Percentiles rank a stretch among this genome's conserved stretches.
These are phyloP conservation scores for Dryas iulia DNA, from an alignment of 1,140 invertebrate species.

Conservation along the genomic window DNA sequence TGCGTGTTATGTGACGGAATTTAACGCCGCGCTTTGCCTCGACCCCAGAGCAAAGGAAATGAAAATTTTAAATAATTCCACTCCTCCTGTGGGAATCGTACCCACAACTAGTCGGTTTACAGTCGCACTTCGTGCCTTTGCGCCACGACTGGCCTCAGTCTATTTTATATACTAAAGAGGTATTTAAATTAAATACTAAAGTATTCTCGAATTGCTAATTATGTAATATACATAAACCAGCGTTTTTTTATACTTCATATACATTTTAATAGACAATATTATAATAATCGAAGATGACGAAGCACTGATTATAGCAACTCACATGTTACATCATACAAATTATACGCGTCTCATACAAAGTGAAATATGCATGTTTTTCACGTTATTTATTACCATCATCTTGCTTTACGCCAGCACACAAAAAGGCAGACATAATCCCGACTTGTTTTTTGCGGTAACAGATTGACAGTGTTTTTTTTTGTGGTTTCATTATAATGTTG, in stretches of 20 bases:
- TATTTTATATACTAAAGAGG: too few relatives aligned
- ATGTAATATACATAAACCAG: too few relatives aligned
- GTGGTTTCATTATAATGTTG: slow-evolving; percentile 20
- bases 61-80: too few relatives aligned
- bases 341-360: background rate
- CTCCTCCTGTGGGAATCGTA: too few relatives aligned
- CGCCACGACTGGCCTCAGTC: too few relatives aligned
- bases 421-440: background rate
- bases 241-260: background rate
- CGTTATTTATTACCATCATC: slow-evolving; percentile 13
- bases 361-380: background rate
- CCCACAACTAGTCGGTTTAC: too few relatives aligned
- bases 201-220: too few relatives aligned
- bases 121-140: too few relatives aligned
- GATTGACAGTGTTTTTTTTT: slow-evolving; percentile 7
- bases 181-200: too few relatives aligned
- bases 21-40: too few relatives aligned
- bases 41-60: too few relatives aligned
- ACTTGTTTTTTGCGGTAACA: slow-evolving; percentile 9
- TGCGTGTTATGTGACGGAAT: too few relatives aligned
- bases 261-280: background rate
- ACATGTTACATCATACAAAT: slow-evolving; percentile 1
- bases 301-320: background rate
- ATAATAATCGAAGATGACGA: background rate
- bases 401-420: background rate